Conservation (phyloP, 2,888 invertebrate genomes). For the Pogonocherus hispidulus region DNA sequence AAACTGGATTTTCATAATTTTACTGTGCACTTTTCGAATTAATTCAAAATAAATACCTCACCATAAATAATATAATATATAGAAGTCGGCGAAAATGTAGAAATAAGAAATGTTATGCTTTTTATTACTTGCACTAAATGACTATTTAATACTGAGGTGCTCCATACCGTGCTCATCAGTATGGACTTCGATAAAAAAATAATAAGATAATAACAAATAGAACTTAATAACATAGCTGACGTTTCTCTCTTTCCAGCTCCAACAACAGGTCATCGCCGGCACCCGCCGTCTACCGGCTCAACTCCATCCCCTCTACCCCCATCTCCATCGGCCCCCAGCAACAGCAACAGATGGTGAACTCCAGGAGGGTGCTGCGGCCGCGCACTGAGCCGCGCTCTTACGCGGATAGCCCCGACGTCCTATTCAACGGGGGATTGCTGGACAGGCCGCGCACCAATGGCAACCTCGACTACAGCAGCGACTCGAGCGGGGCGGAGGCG, state of each 20-base stretch:
- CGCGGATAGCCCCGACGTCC: slow-evolving; percentile 80
- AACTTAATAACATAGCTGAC: not conserved
- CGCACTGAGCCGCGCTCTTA: slow-evolving; percentile 88
- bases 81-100: too few species aligned
- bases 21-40: too few species aligned
- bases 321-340: slow-evolving; percentile 12
- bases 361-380: slow-evolving; percentile 82
- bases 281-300: slow-evolving; percentile 10
- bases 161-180: too few species aligned
- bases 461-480: slow-evolving; percentile 72
- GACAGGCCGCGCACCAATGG: slow-evolving; percentile 70
- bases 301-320: slow-evolving; percentile 15
- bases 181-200: too few species aligned
- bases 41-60: too few species aligned
- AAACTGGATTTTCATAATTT: too few species aligned
- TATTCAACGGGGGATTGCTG: slow-evolving; percentile 65
- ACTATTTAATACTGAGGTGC: too few species aligned
- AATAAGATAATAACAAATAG: too few species aligned
- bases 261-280: slow-evolving; percentile 27
- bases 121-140: too few species aligned
- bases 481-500: slow-evolving; percentile 77
- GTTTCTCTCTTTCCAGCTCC: slow-evolving; percentile 21
- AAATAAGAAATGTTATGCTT: too few species aligned
- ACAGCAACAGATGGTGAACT: slow-evolving; percentile 54
- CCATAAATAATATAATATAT: too few species aligned